phyloP scores from a whole-genome alignment of 92 coral and sea anemone species.

The Pocillopora meandrina region DNA sequence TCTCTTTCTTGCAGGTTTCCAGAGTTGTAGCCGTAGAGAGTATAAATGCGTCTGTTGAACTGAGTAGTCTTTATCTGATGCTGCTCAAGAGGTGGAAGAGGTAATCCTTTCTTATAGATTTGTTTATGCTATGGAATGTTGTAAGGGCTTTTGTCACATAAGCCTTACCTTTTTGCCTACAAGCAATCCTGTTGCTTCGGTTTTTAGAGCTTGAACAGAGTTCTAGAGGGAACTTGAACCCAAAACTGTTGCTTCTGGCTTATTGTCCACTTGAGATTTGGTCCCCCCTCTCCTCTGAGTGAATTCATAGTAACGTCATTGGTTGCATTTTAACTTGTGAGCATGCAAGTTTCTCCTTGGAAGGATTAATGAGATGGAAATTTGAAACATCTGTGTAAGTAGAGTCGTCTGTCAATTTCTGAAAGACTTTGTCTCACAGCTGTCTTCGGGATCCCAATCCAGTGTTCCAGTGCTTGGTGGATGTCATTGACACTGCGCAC shows the following conservation, averaged over 20 bases:
- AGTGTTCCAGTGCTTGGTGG: conserved; percentile 72
- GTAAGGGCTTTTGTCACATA: no score
- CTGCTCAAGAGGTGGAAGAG: conserved; percentile 88
- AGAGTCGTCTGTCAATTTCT: no score
- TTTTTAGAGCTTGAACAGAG: no score
- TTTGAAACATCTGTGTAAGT: no score
- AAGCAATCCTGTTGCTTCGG: no score
- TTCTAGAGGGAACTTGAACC: no score
- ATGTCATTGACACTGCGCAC: conserved; percentile 77
- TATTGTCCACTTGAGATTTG: no score
- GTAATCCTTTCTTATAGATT: conserved; percentile 20
- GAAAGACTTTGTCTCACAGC: conserved; percentile 27
- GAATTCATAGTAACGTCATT: no score
- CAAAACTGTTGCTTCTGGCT: no score
- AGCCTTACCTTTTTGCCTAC: neutral
- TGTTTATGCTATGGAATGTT: neutral
- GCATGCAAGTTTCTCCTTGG: neutral
- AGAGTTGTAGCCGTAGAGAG: conserved; percentile 69
- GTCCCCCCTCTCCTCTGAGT: no score
- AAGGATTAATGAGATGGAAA: no score
- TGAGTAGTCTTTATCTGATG: conserved; percentile 80
- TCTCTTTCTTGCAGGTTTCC: conserved; percentile 62
- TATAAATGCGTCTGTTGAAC: conserved; percentile 74
- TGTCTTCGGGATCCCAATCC: conserved; percentile 60
- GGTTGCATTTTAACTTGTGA: no score